Base-by-base conservation (phyloP, 1,140 invertebrate species). In the Trichoplusia ni region DNA sequence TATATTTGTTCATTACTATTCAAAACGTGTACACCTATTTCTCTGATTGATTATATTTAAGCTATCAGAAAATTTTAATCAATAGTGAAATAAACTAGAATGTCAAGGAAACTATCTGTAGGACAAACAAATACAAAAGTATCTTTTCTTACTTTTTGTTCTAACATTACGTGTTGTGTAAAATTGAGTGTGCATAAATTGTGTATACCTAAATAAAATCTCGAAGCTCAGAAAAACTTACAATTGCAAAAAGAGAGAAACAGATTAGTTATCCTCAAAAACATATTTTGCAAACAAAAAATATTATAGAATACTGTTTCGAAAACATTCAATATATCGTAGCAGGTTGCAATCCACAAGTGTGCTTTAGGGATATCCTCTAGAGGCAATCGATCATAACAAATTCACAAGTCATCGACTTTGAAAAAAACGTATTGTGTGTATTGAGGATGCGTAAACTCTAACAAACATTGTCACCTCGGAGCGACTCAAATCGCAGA, bases 361-460 rank as follows among this genome's bases (percentile, higher is more conserved):
- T 75, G 81, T 69, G 38, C 25, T 46, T 49, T 37, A 53, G 19
- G 35, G 31, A 59, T 53, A 79, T 70, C 53, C 73, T 73, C 74
- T 67, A 51, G 77, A 51, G 77, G 73, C 78, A 69, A 90, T 90
- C 86, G 73, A 90, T 90, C 87, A 87, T 69, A 79, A 85, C 79
- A 87, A 89, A 87, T 90, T 90, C 87, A 90, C 87, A 85, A 90
- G 87, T 90, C 87, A 90, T 90, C 87, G 85, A 71, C 71, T 85
- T 71, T 86, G 79, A 86, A 90, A 90, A 89, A 89, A 86, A 73
- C 19, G 59, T 75, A 89, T 89, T 87, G 84, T 90, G 72, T 81
- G 60, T 66, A 62, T 81, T 71, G 72, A 79, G 72, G 74, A 81
- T 75, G 73, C 79, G 80, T 82, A 83, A 88, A 90, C 65, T 75